phyloP scores from a whole-genome alignment of 2,888 invertebrate genomes.

The Elmis aenea region DNA sequence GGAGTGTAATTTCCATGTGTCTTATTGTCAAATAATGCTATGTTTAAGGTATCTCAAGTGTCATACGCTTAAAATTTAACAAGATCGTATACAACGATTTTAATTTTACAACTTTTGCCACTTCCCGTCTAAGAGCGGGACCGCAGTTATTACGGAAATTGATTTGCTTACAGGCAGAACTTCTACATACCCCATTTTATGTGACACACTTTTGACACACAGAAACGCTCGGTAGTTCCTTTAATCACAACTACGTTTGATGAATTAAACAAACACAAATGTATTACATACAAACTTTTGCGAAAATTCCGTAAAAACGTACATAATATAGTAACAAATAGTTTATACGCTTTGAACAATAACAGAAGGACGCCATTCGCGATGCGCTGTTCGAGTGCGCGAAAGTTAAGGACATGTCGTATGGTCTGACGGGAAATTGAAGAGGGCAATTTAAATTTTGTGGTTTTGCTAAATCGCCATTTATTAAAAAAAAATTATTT shows the following conservation, averaged over 20 bases:
- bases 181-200: slow-evolving; percentile 65
- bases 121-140: no score
- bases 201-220: slow-evolving; percentile 65
- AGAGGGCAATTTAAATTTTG: no score
- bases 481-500: no score
- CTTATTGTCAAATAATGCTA: slow-evolving; percentile 39
- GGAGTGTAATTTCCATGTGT: slow-evolving; percentile 49
- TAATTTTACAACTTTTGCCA: no score
- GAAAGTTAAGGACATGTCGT: no score
- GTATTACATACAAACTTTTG: slow-evolving; percentile 52
- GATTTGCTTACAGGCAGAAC: slow-evolving; percentile 48
- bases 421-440: no score
- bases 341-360: slow-evolving; percentile 91
- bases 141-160: slow-evolving; percentile 34
- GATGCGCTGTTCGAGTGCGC: slow-evolving; percentile 82
- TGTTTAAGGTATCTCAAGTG: not conserved
- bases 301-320: slow-evolving; percentile 60
- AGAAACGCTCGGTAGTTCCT: slow-evolving; percentile 14
- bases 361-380: slow-evolving; percentile 99
- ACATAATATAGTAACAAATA: slow-evolving; percentile 66
- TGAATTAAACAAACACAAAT: slow-evolving; percentile 50
- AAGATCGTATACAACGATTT: no score
- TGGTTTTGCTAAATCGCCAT: no score
- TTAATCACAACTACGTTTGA: slow-evolving; percentile 52
- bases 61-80: no score